Percentiles rank a stretch among this genome's conserved stretches.
Evolutionary conservation across 2,888 invertebrate species (phyloP).

Genomic region (Merodon equestris): DNA sequence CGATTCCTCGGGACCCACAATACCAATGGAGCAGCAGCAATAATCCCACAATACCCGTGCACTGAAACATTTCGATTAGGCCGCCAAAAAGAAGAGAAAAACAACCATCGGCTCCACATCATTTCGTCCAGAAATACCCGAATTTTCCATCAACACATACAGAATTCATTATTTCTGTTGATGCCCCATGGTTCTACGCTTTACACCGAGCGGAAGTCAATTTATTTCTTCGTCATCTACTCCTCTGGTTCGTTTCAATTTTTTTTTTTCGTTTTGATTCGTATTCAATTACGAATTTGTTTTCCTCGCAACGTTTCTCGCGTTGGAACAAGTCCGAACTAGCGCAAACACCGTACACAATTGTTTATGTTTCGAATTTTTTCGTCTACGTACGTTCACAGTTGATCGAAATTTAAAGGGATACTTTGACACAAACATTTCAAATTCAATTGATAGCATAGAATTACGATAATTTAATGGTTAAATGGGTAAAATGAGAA

Average conservation of each 20-base stretch:
- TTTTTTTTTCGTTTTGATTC: conserved; percentile 26
- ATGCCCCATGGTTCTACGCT: conserved; percentile 15
- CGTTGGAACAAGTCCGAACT: too few relatives aligned
- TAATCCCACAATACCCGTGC: too few relatives aligned
- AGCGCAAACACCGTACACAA: too few relatives aligned
- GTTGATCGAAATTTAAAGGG: not conserved
- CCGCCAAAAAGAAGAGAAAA: not conserved
- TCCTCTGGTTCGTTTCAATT: too few relatives aligned
- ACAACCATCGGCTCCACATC: conserved; percentile 2
- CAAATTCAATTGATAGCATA: conserved; percentile 1
- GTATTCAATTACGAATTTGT: conserved; percentile 51
- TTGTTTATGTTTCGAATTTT: too few relatives aligned
- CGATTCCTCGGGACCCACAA: conserved; percentile 40
- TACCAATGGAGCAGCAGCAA: conserved; percentile 46
- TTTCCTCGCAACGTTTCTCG: conserved; percentile 13
- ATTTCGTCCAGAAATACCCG: conserved; percentile 27
- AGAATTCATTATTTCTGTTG: conserved; percentile 21
- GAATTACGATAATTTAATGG: conserved; percentile 31
- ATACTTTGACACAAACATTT: conserved; percentile 1
- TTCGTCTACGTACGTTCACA: too few relatives aligned
- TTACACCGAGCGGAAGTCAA: conserved; percentile 58
- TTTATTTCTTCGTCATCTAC: conserved; percentile 23
- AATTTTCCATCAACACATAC: conserved; percentile 9
- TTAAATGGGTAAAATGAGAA: conserved; percentile 14
- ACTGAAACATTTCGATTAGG: not conserved